Percentiles rank a stretch among this genome's conserved stretches.
Conservation (phyloP, 2,797 vertebrate species). For the Lepilemur ruficaudatus region DNA sequence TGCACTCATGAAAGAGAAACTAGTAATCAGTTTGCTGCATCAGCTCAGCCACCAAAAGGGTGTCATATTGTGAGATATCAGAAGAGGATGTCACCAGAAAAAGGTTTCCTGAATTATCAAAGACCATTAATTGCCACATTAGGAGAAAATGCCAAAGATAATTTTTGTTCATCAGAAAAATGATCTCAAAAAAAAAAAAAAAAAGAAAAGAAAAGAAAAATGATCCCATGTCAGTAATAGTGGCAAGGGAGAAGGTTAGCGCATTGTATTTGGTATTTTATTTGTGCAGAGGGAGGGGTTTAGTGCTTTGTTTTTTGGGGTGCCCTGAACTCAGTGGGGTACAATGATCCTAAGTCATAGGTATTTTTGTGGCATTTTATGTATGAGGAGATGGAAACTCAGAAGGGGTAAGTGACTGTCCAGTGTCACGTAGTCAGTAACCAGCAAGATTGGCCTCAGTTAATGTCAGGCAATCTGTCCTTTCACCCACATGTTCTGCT, state of each 20-base stretch:
- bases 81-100: not conserved
- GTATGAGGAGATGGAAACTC: not conserved
- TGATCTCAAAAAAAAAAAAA: not conserved
- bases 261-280: not conserved
- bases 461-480: too few species aligned
- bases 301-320: not conserved
- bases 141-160: not conserved
- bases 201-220: not conserved
- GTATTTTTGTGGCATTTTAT: not conserved
- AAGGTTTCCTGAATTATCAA: not conserved
- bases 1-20: not conserved
- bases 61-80: not conserved
- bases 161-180: not conserved
- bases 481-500: not conserved
- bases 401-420: not conserved
- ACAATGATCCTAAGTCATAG: not conserved
- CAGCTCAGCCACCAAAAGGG: not conserved
- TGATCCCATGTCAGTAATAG: not conserved
- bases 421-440: not conserved
- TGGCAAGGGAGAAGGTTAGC: not conserved
- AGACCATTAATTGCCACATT: not conserved
- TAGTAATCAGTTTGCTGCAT: not conserved
- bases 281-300: not conserved
- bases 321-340: not conserved
- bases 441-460: not conserved